Base-by-base conservation (phyloP, 2,888 invertebrate genomes). In the Rhaphigaster nebulosa region DNA sequence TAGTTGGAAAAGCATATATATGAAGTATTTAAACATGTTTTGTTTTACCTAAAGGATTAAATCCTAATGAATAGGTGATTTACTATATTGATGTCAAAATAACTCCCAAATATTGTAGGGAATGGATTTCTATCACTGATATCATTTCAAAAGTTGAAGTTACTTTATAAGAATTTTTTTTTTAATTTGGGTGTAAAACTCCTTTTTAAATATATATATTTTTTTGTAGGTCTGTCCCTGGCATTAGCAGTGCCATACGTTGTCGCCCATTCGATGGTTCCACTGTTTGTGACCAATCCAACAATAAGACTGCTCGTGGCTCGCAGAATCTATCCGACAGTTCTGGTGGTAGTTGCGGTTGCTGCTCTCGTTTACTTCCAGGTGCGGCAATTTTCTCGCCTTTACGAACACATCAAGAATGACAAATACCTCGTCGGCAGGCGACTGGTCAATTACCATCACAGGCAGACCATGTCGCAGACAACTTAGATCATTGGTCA, bases 381-480 rank as follows among this genome's bases (percentile, higher is more conserved):
- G 95, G 96, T 98, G 91, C 96, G 97, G 91, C 99, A 99, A 94
- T 98, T 99, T 94, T 96, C 96, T 93, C 97, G 98, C 93, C 95
- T 99, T 34, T 99, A 99, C 94, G 98, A 99, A 94, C 99, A 99
- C 94, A 99, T 99, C 93, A 99, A 99, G 94, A 99, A 99, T 94
- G 99, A 99, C 94, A 99, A 99, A 94, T 99, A 99, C 94, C 95
- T 99, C 88, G 99, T 99, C 26, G 99, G 99, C 0, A 97, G 98
- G 93, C 95, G 99, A 92, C 95, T 99, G 92, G 99, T 99, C 52
- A 99, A 99, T 95, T 99, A 99, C 94, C 98, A 99, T 94, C 92
- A 92, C 90, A 91, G 91, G 52, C 70, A 65, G 29, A 34, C 89
- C 34, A 50, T 41, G 29, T 70, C 70, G 15, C 89, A 89, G 89